These are phyloP conservation scores for Campoplex capitator DNA, from an alignment of 2,888 invertebrate genomes.

Conservation along the genomic window DNA sequence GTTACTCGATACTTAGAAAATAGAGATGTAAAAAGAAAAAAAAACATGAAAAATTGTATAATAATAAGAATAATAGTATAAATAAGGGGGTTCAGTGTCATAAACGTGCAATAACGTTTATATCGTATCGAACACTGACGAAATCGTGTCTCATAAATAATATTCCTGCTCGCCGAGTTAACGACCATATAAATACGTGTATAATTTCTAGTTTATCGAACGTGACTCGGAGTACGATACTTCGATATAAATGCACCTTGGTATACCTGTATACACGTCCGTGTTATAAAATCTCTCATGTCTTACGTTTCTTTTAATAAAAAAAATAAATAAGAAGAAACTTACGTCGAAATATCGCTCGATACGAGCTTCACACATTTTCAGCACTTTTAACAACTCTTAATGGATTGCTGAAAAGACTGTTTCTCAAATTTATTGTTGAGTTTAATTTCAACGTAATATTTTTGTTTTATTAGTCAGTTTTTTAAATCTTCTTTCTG, in stretches of 20 bases:
- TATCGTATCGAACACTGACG: constrained; percentile 55
- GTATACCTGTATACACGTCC: neutral
- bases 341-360: neutral
- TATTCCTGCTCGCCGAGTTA: constrained; percentile 63
- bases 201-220: constrained; percentile 67
- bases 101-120: constrained; percentile 45
- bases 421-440: neutral
- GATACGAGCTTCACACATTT: constrained; percentile 1
- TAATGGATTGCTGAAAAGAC: neutral
- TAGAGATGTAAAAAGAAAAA: constrained; percentile 3
- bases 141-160: constrained; percentile 65
- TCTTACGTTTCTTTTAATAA: constrained; percentile 29
- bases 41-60: neutral
- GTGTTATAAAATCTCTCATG: constrained; percentile 29
- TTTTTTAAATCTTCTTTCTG: neutral
- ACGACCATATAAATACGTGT: constrained; percentile 65
- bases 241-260: constrained; percentile 41
- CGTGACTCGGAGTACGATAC: constrained; percentile 55
- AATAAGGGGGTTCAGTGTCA: constrained; percentile 30
- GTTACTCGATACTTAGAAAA: constrained; percentile 6
- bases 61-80: constrained; percentile 4
- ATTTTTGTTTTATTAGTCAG: neutral
- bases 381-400: neutral
- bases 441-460: neutral
- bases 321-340: neutral